Evolutionary conservation across 2,113 vertebrate genomes (phyloP), one percentile per base, ranked within the genome.

Genomic region (Corapipo altera): DNA sequence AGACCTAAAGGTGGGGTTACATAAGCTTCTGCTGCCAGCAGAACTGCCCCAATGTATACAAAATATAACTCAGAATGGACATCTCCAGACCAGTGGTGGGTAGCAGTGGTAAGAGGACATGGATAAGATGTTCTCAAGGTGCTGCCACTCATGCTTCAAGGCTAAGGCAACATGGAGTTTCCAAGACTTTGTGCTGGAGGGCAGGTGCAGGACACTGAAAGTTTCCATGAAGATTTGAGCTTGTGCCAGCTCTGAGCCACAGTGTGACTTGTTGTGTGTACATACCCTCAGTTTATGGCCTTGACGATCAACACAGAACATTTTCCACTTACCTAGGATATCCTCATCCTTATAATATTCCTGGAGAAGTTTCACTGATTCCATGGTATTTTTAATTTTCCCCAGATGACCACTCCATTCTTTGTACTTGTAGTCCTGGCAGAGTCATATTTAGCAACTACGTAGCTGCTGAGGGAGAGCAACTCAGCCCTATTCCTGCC

Each of bases 181-280:
- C 30, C 49, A 86, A 44, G 64, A 32, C 19, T 69, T 46, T 17
- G 22, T 1, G 7, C 15, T 69, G 66, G 23, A 93, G 44, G 19
- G 51, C 12, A 54, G 27, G 22, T 54, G 33, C 41, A 66, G 32
- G 30, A 17, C 35, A 28, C 2, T 1, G 44, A 88, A 91, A 91
- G 11, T 64, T 70, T 17, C 43, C 37, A 17, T 9, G 61, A 82
- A n/a, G 20, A 81, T 59, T 15, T 43, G 55, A 74, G 20, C 3
- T 43, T 74, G 9, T 49, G 13, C 15, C 0, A 1, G 52, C 39
- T 70, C 84, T 41, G 52, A 75, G 43, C 32, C 28, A 24, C 26
- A 48, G 37, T 0, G 0, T 24, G 35, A 43, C 48, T 52, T 89
- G 27, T 33, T 4, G 0, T 61, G 23, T 22, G 32, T 77, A 41